Conservation (phyloP, 2,113 vertebrate genomes). For the Rynchops niger region DNA sequence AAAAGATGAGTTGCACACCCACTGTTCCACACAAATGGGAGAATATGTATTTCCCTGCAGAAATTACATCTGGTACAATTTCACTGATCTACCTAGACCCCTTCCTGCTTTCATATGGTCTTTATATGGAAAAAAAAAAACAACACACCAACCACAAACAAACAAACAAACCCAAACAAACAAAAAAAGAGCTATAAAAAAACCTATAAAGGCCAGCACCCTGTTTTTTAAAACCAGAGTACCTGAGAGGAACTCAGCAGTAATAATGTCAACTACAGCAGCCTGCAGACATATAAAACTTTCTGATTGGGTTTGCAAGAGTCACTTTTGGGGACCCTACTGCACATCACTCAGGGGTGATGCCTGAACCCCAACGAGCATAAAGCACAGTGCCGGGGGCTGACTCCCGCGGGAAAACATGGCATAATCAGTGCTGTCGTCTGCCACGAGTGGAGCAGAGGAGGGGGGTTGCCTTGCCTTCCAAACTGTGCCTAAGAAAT, state of each 20-base stretch:
- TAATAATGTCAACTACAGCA: not conserved
- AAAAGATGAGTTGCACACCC: not conserved
- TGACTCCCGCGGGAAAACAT: not conserved
- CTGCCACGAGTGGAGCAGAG: not conserved
- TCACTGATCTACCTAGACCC: not conserved
- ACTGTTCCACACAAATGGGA: not conserved
- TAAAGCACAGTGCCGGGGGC: not conserved
- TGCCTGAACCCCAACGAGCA: fast-evolving
- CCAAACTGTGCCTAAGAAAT: not conserved
- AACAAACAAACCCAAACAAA: no score
- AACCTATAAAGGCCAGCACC: not conserved
- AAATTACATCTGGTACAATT: not conserved
- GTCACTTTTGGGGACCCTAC: not conserved
- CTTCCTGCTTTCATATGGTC: not conserved
- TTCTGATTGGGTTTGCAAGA: not conserved
- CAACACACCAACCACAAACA: no score
- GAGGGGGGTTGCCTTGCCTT: not conserved
- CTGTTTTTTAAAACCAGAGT: not conserved
- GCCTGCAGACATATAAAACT: not conserved
- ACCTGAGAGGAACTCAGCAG: not conserved
- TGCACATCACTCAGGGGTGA: fast-evolving
- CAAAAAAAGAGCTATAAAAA: not conserved
- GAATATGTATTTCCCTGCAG: not conserved
- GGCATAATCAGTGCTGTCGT: not conserved
- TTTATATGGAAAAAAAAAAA: not conserved